These are phyloP conservation scores for Torymus aiolomorphi DNA, from an alignment of 2,888 invertebrate species.

Conservation along the genomic window DNA sequence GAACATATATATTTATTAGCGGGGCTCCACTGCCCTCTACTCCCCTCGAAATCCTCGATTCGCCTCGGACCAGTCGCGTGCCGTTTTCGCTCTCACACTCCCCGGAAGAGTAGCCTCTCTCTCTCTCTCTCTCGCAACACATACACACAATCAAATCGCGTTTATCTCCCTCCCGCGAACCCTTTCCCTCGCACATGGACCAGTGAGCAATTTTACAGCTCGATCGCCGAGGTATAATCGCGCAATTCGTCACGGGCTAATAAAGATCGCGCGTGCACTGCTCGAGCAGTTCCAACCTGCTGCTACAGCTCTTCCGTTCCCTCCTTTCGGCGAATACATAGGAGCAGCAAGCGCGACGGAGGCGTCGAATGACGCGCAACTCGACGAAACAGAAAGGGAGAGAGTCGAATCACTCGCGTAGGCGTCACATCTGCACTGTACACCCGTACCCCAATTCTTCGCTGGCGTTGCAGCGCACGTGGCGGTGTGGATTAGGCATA, in stretches of 20 bases:
- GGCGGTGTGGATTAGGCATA: constrained; percentile 42
- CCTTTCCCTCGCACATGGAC: constrained; percentile 13
- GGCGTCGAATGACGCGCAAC: too few relatives aligned
- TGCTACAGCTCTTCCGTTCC: neutral
- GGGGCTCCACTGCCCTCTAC: neutral
- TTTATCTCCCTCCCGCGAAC: neutral
- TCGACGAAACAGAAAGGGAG: too few relatives aligned
- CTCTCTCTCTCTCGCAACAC: neutral
- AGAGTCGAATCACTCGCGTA: too few relatives aligned
- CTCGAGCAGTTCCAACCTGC: constrained; percentile 28
- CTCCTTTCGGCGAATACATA: neutral
- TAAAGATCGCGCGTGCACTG: constrained; percentile 41
- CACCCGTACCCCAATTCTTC: too few relatives aligned
- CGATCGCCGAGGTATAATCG: neutral
- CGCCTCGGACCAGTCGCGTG: neutral
- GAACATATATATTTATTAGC: neutral
- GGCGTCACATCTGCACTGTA: too few relatives aligned
- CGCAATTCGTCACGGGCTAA: constrained; percentile 50
- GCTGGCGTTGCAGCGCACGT: neutral
- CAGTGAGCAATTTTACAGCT: constrained; percentile 49
- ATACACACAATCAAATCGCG: constrained; percentile 30
- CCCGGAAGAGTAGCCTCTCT: neutral
- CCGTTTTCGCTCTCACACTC: neutral
- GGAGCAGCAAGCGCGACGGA: too few relatives aligned
- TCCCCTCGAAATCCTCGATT: constrained; percentile 12